A percentile compares a stretch with the other conserved stretches of the same genome.
These are phyloP conservation scores for Sturnus vulgaris DNA, from an alignment of 2,113 vertebrate genomes.

Conservation along the genomic window DNA sequence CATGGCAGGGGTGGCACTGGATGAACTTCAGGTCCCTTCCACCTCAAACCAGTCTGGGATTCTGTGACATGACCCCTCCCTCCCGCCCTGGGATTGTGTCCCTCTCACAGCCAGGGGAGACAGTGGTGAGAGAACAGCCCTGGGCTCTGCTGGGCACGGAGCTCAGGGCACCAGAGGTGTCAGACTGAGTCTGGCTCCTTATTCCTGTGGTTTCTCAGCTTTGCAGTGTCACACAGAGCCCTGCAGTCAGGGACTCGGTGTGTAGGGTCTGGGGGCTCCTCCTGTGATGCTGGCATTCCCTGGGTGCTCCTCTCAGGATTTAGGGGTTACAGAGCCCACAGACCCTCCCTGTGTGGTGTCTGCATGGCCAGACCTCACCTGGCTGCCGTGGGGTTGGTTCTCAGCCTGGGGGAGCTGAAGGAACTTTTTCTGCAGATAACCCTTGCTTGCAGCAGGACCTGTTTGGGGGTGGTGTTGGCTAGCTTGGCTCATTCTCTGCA, in stretches of 20 bases:
- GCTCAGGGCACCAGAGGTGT: not conserved
- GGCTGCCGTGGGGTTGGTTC: not conserved
- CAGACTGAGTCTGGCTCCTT: not conserved
- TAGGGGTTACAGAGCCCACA: not conserved
- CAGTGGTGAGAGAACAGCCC: not conserved
- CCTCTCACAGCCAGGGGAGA: not conserved
- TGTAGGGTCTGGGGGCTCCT: not conserved
- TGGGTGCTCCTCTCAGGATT: not conserved
- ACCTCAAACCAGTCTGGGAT: not conserved
- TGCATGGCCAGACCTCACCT: not conserved
- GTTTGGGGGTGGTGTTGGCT: not conserved
- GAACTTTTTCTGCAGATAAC: not conserved
- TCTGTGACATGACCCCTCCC: not conserved
- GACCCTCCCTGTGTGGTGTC: not conserved
- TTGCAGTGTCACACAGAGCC: not conserved
- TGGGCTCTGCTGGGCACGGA: not conserved
- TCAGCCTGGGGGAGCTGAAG: not conserved
- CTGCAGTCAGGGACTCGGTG: accelerated
- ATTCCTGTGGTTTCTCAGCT: not conserved
- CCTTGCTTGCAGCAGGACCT: not conserved
- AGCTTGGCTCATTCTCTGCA: not conserved
- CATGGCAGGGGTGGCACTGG: not conserved
- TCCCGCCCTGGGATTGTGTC: not conserved
- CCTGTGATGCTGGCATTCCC: not conserved
- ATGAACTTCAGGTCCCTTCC: not conserved